Evolutionary conservation across 2,113 vertebrate genomes (phyloP).

Genomic region (Jacana jacana): DNA sequence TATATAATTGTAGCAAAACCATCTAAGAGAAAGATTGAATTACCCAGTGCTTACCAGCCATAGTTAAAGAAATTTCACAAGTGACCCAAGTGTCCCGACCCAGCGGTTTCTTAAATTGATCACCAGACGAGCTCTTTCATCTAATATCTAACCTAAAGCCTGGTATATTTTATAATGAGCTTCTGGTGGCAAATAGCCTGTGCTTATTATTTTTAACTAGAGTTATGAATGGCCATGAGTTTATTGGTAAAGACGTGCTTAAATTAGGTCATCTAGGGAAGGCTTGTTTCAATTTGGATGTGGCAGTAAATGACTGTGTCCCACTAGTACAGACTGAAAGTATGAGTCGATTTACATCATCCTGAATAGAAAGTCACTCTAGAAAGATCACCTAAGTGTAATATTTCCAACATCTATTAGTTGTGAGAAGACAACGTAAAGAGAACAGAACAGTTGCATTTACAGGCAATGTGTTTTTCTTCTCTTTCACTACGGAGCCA

Average conservation of each 20-base stretch:
- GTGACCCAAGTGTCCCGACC: neutral
- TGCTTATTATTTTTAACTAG: neutral
- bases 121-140: neutral
- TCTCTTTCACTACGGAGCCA: neutral
- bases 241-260: neutral
- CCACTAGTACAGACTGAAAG: neutral
- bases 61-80: neutral
- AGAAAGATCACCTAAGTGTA: neutral
- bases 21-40: neutral
- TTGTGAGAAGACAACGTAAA: neutral
- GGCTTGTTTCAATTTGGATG: neutral
- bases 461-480: neutral
- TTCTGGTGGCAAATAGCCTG: neutral
- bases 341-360: neutral
- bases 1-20: neutral
- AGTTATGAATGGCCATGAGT: neutral
- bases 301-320: neutral
- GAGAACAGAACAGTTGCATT: neutral
- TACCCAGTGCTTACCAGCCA: neutral
- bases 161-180: neutral
- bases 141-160: neutral
- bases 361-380: neutral
- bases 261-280: neutral
- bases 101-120: neutral
- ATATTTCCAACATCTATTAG: neutral